phyloP scores from a whole-genome alignment of 2,888 invertebrate genomes.

The Caenorhabditis doughertyi region DNA sequence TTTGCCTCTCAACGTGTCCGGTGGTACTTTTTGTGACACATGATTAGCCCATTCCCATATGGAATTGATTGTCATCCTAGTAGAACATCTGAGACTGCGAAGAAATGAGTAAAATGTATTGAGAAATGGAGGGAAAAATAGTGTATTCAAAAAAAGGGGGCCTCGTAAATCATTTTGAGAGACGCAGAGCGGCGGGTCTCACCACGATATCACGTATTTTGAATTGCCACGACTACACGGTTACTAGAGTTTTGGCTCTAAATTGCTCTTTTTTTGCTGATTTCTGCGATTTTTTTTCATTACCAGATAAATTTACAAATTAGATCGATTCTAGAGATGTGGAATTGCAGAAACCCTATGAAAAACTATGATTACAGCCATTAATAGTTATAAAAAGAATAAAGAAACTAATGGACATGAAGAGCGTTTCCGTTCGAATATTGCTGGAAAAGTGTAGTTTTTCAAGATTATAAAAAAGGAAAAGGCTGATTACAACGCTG shows the following conservation, averaged over 20 bases:
- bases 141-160: background rate
- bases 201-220: conserved; percentile 53
- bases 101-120: conserved; percentile 2
- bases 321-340: too few species aligned
- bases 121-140: conserved; percentile 22
- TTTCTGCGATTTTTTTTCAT: conserved; percentile 3
- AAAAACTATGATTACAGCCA: too few species aligned
- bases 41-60: conserved; percentile 67
- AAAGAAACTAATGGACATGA: too few species aligned
- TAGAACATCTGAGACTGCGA: background rate
- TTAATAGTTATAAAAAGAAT: too few species aligned
- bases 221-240: conserved; percentile 55
- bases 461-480: too few species aligned
- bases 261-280: conserved; percentile 33
- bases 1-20: conserved; percentile 60
- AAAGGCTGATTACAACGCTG: too few species aligned
- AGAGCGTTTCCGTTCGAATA: too few species aligned
- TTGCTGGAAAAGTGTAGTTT: too few species aligned
- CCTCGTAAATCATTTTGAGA: conserved; percentile 42
- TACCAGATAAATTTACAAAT: too few species aligned
- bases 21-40: conserved; percentile 45
- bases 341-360: too few species aligned
- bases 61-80: conserved; percentile 68
- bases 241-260: conserved; percentile 25
- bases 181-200: conserved; percentile 52